phyloP scores from a whole-genome alignment of 2,113 vertebrate genomes.

The Pachypanchax playfairii region DNA sequence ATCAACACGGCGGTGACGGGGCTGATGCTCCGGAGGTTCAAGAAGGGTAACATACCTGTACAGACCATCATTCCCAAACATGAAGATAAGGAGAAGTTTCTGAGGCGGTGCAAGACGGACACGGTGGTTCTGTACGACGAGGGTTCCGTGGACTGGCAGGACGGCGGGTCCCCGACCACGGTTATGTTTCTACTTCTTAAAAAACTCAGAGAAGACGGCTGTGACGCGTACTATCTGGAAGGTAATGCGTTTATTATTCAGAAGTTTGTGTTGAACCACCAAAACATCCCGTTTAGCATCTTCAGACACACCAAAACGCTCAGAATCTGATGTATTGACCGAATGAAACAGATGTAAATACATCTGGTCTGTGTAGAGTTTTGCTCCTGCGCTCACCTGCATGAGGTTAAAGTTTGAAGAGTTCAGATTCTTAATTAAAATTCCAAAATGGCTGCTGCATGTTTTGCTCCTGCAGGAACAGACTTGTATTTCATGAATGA shows the following conservation, averaged over 20 bases:
- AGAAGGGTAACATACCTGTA: slow-evolving; percentile 94
- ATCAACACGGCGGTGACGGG: slow-evolving; percentile 95
- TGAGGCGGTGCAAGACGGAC: slow-evolving; percentile 89
- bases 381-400: not conserved
- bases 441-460: slow-evolving; percentile 79
- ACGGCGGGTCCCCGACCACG: slow-evolving; percentile 87
- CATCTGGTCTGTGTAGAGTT: too few species aligned
- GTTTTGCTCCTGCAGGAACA: slow-evolving; percentile 74
- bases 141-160: slow-evolving; percentile 88
- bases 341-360: too few species aligned
- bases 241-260: slow-evolving; percentile 74
- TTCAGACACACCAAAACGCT: too few species aligned
- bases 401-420: slow-evolving; percentile 31
- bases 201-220: slow-evolving; percentile 95
- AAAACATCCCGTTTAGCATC: too few species aligned
- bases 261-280: too few species aligned
- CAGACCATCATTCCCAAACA: slow-evolving; percentile 90
- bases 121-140: slow-evolving; percentile 96
- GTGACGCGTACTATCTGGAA: slow-evolving; percentile 92
- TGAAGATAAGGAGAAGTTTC: slow-evolving; percentile 90
- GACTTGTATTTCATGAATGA: slow-evolving; percentile 75
- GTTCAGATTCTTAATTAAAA: slow-evolving; percentile 77
- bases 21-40: slow-evolving; percentile 94
- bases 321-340: too few species aligned
- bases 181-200: slow-evolving; percentile 92